A percentile compares a stretch with the other conserved stretches of the same genome.
Evolutionary conservation across 1,140 invertebrate species (phyloP).

Genomic region (Drosophila bipectinata): DNA sequence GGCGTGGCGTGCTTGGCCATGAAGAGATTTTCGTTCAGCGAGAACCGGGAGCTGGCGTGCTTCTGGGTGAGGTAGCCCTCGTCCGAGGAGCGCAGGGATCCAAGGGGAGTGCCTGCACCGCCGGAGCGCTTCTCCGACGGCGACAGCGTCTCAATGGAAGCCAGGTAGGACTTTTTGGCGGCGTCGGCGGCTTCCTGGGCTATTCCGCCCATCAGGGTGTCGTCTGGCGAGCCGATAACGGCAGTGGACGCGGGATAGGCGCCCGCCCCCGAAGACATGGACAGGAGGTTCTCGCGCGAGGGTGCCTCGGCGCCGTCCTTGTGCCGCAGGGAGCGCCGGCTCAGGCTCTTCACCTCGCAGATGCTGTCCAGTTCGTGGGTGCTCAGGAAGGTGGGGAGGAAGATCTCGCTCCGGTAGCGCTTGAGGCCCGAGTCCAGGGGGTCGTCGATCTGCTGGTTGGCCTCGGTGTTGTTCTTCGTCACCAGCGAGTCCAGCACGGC

Average conservation of each 20-base stretch:
- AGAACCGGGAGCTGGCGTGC: constrained; percentile 69
- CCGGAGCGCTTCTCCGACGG: constrained; percentile 77
- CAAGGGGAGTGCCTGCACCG: constrained; percentile 23
- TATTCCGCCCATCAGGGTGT: constrained; percentile 71
- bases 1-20: constrained; percentile 53
- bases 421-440: constrained; percentile 64
- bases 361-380: constrained; percentile 72
- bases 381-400: constrained; percentile 76
- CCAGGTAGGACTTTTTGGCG: constrained; percentile 66
- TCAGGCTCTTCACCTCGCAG: constrained; percentile 73
- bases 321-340: constrained; percentile 71
- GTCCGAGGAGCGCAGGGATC: constrained; percentile 62
- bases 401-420: constrained; percentile 81
- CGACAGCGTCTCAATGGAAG: constrained; percentile 79
- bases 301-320: constrained; percentile 74
- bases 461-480: constrained; percentile 84
- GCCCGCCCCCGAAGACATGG: constrained; percentile 71
- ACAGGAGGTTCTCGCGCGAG: constrained; percentile 73
- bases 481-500: constrained; percentile 88
- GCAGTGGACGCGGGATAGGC: constrained; percentile 53
- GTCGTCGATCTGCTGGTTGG: constrained; percentile 82
- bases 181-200: constrained; percentile 37
- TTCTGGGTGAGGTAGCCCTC: constrained; percentile 71
- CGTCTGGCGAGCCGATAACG: constrained; percentile 65
- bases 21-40: constrained; percentile 76